Evolutionary conservation across 2,113 vertebrate genomes (phyloP).

Genomic region (Rhabdomys dilectus): DNA sequence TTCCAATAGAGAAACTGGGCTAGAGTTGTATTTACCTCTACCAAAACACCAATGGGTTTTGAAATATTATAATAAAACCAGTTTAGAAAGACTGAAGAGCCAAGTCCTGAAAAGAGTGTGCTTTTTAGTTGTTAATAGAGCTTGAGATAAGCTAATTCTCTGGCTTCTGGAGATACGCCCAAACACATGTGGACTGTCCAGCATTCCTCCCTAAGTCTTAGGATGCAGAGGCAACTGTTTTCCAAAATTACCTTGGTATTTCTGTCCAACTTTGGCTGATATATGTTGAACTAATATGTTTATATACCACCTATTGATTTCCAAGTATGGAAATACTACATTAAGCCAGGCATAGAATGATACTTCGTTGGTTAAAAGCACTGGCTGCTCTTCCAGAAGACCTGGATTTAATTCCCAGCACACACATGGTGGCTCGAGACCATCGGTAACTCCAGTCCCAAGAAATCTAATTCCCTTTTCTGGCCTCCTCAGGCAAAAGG

Average conservation of each 20-base stretch:
- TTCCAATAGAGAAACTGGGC: background rate
- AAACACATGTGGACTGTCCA: background rate
- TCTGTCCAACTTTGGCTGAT: background rate
- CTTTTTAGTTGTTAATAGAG: conserved; percentile 4
- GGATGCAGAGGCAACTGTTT: background rate
- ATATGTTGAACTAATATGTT: background rate
- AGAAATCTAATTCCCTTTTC: background rate
- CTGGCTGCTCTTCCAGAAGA: background rate
- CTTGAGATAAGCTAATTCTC: background rate
- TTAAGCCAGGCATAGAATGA: background rate
- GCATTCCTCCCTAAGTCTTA: background rate
- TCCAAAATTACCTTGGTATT: background rate
- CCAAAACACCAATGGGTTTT: conserved; percentile 3
- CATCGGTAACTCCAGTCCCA: background rate
- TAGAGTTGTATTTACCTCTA: background rate
- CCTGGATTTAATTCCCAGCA: background rate
- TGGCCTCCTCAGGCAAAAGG: background rate
- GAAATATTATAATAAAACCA: background rate
- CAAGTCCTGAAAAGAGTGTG: background rate
- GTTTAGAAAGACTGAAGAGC: conserved; percentile 13
- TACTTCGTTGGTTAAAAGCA: background rate
- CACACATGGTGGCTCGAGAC: background rate
- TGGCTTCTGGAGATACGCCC: conserved; percentile 8
- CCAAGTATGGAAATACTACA: background rate
- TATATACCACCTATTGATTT: background rate